These are phyloP conservation scores for Nipponacmea schrenckii DNA, from an alignment of 2,888 invertebrate species.

Conservation along the genomic window DNA sequence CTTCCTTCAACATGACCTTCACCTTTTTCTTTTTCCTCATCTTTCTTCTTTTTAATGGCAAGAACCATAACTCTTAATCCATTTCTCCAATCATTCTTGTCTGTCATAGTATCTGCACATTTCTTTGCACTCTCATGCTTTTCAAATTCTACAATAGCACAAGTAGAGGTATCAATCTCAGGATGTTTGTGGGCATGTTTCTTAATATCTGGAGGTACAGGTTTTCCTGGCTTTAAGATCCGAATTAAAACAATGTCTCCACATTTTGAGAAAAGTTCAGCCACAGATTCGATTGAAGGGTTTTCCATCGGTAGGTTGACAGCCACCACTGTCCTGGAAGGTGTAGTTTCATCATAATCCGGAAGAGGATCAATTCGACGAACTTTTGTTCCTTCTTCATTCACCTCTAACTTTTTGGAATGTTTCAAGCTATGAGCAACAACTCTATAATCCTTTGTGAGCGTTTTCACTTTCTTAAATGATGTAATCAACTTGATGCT, in stretches of 20 bases:
- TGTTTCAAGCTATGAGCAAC: conserved; percentile 86
- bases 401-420: conserved; percentile 85
- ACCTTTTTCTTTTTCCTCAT: conserved; percentile 45
- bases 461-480: conserved; percentile 92
- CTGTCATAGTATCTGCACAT: conserved; percentile 74
- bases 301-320: conserved; percentile 86
- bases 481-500: conserved; percentile 93
- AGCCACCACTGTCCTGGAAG: conserved; percentile 89
- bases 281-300: conserved; percentile 89
- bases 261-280: conserved; percentile 86
- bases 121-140: conserved; percentile 86
- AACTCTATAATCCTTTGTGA: conserved; percentile 93
- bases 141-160: conserved; percentile 91
- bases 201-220: conserved; percentile 89
- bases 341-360: conserved; percentile 90
- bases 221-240: conserved; percentile 87
- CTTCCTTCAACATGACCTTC: conserved; percentile 47
- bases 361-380: conserved; percentile 86
- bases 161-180: conserved; percentile 82
- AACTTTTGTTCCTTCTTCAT: conserved; percentile 89
- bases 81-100: conserved; percentile 64
- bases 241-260: conserved; percentile 91
- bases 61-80: conserved; percentile 66
- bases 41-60: conserved; percentile 55
- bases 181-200: conserved; percentile 92